phyloP scores from a whole-genome alignment of 2,797 vertebrate genomes.

The Gymnothorax reevesii region DNA sequence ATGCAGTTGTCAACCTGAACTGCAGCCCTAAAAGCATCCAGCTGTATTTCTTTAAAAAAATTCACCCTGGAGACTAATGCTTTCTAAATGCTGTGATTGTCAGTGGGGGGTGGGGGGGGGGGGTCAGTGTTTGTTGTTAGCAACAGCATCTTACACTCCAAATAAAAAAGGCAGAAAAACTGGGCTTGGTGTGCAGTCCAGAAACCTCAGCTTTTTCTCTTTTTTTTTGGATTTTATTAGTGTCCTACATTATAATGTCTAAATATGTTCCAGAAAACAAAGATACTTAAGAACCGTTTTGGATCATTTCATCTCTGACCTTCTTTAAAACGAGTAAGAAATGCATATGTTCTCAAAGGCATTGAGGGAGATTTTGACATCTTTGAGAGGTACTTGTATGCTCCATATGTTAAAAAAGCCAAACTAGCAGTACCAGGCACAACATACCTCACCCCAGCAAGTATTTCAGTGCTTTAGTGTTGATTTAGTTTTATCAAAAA shows the following conservation, averaged over 20 bases:
- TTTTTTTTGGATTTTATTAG: constrained; percentile 37
- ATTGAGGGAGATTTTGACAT: constrained; percentile 35
- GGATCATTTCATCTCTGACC: constrained; percentile 54
- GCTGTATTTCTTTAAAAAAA: too few species aligned
- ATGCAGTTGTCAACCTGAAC: too few species aligned
- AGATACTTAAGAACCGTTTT: constrained; percentile 40
- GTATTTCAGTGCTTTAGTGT: too few species aligned
- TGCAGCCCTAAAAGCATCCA: too few species aligned
- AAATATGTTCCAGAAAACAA: constrained; percentile 37
- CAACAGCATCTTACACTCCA: not conserved
- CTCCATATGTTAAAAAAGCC: too few species aligned
- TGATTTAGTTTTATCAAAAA: too few species aligned
- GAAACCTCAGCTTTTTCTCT: constrained; percentile 17
- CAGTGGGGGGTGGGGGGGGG: not conserved
- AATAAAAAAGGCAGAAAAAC: not conserved
- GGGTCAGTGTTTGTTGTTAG: not conserved
- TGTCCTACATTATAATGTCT: constrained; percentile 30
- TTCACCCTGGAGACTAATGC: too few species aligned
- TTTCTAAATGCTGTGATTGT: not conserved
- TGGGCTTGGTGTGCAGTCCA: not conserved
- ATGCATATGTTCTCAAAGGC: constrained; percentile 59
- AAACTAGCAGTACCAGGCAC: too few species aligned
- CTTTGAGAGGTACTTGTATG: constrained; percentile 18
- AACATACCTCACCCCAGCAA: too few species aligned
- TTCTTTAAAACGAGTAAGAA: too few species aligned